Evolutionary conservation across 2,888 invertebrate species (phyloP).

Genomic region (Chymomyza procnemis): DNA sequence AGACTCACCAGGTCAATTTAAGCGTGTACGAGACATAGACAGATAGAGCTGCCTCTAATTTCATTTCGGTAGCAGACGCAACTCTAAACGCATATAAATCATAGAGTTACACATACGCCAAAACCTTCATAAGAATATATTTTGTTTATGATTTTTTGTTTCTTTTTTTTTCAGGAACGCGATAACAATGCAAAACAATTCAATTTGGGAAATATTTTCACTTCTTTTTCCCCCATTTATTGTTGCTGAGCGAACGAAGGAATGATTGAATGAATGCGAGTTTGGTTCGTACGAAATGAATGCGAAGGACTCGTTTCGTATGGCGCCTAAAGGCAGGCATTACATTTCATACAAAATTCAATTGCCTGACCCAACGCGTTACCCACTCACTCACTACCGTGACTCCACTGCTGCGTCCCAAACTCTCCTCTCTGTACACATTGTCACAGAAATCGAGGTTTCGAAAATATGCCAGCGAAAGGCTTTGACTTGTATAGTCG

Average conservation of each 20-base stretch:
- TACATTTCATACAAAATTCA: conserved; percentile 58
- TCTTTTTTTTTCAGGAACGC: background rate
- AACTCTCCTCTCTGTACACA: background rate
- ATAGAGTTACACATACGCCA: background rate
- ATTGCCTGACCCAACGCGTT: conserved; percentile 10
- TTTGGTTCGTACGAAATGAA: conserved; percentile 19
- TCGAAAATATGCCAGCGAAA: conserved; percentile 13
- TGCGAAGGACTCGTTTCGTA: conserved; percentile 20
- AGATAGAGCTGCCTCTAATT: background rate
- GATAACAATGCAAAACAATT: conserved; percentile 4
- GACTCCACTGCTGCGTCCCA: background rate
- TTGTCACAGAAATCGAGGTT: conserved; percentile 11
- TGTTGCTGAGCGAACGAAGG: conserved; percentile 11
- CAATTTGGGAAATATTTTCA: conserved; percentile 1
- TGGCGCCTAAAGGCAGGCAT: conserved; percentile 26
- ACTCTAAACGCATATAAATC: background rate
- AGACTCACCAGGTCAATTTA: background rate
- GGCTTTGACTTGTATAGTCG: conserved; percentile 6
- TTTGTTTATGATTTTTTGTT: background rate
- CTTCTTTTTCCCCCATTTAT: background rate
- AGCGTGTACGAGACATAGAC: background rate
- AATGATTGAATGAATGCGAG: conserved; percentile 28
- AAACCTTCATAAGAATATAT: background rate
- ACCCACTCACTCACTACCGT: background rate
- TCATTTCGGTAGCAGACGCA: background rate